Evolutionary conservation across 2,797 vertebrate species (phyloP).

Genomic region (Ctenopoma multispine): DNA sequence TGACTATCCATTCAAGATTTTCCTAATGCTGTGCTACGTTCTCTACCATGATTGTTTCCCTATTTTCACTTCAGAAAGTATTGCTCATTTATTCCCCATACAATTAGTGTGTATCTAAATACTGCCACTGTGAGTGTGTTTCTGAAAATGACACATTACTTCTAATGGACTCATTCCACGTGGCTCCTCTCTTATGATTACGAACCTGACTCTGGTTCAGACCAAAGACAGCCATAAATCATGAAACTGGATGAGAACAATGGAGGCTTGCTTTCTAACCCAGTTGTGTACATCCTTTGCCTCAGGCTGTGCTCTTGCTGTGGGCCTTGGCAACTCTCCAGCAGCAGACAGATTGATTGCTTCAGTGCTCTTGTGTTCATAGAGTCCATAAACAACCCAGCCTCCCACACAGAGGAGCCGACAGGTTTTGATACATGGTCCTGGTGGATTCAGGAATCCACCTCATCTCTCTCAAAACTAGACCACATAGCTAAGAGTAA

Average conservation of each 20-base stretch:
- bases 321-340: conserved; percentile 63
- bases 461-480: conserved; percentile 53
- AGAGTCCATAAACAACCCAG: conserved; percentile 70
- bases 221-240: conserved; percentile 73
- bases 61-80: conserved; percentile 24
- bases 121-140: conserved; percentile 32
- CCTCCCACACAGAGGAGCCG: conserved; percentile 50
- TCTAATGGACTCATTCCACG: conserved; percentile 57
- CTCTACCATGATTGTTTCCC: not conserved
- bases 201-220: conserved; percentile 53
- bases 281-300: conserved; percentile 72
- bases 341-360: conserved; percentile 72
- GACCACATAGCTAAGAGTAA: conserved; percentile 39
- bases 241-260: conserved; percentile 63
- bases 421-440: conserved; percentile 69
- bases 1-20: not conserved
- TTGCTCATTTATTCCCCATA: conserved; percentile 27
- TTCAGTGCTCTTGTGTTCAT: conserved; percentile 55
- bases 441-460: conserved; percentile 57
- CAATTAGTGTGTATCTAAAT: conserved; percentile 48
- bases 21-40: not conserved
- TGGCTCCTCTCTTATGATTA: conserved; percentile 66
- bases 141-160: conserved; percentile 61
- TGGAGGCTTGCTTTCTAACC: conserved; percentile 55
- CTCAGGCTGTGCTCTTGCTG: conserved; percentile 64